phyloP scores from a whole-genome alignment of 2,797 vertebrate genomes.

The Tolypeutes matacus region DNA sequence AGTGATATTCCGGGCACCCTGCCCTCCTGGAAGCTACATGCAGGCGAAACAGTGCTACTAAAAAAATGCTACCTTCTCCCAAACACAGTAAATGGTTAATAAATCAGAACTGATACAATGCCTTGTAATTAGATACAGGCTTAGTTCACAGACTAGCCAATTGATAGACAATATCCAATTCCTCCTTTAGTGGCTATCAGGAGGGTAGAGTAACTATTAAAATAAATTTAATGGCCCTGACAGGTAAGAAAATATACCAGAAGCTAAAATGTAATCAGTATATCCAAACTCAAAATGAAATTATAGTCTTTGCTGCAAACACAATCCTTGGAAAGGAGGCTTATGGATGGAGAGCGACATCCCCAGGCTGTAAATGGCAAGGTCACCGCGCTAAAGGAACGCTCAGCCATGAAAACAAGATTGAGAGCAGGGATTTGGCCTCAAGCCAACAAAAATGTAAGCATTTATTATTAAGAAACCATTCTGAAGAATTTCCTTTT shows the following conservation, averaged over 20 bases:
- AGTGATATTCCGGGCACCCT: conserved; percentile 88
- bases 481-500: not conserved
- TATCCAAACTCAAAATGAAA: conserved; percentile 71
- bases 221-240: conserved; percentile 79
- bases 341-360: conserved; percentile 82
- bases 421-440: not conserved
- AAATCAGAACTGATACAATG: conserved; percentile 87
- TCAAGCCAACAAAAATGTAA: conserved; percentile 32
- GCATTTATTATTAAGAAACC: not conserved
- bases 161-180: conserved; percentile 77
- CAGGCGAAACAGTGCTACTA: conserved; percentile 76
- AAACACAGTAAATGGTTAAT: conserved; percentile 86
- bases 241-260: conserved; percentile 81
- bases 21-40: conserved; percentile 86
- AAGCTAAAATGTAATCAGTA: conserved; percentile 81
- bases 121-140: conserved; percentile 86
- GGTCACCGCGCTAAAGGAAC: conserved; percentile 10
- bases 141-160: conserved; percentile 67
- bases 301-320: conserved; percentile 63
- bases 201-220: conserved; percentile 76
- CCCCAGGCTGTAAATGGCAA: conserved; percentile 80
- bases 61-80: conserved; percentile 83
- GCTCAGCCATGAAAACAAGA: conserved; percentile 63
- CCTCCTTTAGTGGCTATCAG: conserved; percentile 66
- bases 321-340: not conserved